These are phyloP conservation scores for Patella caerulea DNA, from an alignment of 2,888 invertebrate genomes.

Conservation along the genomic window DNA sequence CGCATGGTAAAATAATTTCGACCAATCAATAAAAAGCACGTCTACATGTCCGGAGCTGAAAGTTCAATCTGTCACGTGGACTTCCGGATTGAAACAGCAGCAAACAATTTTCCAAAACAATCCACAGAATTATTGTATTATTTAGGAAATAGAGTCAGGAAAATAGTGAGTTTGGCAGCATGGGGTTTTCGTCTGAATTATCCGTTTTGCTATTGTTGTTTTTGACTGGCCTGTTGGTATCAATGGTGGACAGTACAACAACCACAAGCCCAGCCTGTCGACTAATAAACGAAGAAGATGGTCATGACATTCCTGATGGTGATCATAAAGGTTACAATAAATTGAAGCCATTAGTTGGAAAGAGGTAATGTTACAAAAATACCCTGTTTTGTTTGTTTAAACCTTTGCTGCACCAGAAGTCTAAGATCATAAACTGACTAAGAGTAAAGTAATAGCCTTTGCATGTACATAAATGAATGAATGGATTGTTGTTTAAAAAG, in stretches of 20 bases:
- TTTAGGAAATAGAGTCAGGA: no score
- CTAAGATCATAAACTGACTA: no score
- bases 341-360: constrained; percentile 23
- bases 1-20: no score
- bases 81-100: constrained; percentile 19
- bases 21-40: no score
- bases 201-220: no score
- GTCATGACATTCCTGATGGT: neutral
- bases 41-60: neutral
- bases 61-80: constrained; percentile 20
- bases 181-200: no score
- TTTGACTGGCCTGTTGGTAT: no score
- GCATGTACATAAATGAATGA: neutral
- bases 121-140: no score
- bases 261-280: neutral
- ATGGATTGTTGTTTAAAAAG: neutral
- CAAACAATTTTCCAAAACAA: neutral
- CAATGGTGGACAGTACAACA: no score
- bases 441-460: no score
- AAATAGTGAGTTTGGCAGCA: no score
- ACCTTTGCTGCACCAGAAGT: neutral
- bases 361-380: constrained; percentile 14
- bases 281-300: neutral
- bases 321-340: constrained; percentile 18
- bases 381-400: neutral